Base-by-base conservation (phyloP, 2,888 invertebrate species). In the Yponomeuta sedellus region DNA sequence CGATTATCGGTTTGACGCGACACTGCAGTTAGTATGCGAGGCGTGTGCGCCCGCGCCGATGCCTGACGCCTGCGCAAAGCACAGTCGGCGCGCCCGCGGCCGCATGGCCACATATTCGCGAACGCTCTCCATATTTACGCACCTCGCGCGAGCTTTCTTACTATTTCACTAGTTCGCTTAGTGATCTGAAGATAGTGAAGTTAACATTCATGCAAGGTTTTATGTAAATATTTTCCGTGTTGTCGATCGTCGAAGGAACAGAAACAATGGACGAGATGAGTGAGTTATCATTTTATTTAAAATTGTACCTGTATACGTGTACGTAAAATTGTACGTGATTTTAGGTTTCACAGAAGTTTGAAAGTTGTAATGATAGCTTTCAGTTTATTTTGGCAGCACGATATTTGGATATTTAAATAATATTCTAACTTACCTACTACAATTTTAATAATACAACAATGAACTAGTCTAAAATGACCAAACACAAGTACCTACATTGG, bases 1-100 rank as follows among this genome's bases (percentile, higher is more conserved):
- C 85, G 84, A 87, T 88, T 80, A 84, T 85, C 79, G 77, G 40
- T 52, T 16, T 74, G 84, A 83, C 80, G 82, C 82, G 82, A 73
- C 79, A 72, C 73, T 57, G 78, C 75, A 81, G 82, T 90, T 91
- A 90, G 88, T 90, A 90, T 91, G 86, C 91, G 84, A 78, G 79
- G 79, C 78, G 88, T 84, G 89, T 89, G 83, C 87, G 86, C 77
- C 72, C 71, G 75, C 83, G 86, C 76, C 80, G 86, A 65, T 52
- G 65, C 81, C 80, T 81, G 88, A 86, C 88, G 89, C 88, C 87
- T 83, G 77, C 72, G 66, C 71, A 71, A 71, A 77, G 74, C 67
- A 69, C 71, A 74, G 75, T 76, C 76, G 74, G 74, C 74, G 73
- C 76, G 75, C 71, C 28, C 20, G 61, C 63, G 70, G 73, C 71